Evolutionary conservation across 2,113 vertebrate genomes (phyloP).

Genomic region (Pan paniscus): DNA sequence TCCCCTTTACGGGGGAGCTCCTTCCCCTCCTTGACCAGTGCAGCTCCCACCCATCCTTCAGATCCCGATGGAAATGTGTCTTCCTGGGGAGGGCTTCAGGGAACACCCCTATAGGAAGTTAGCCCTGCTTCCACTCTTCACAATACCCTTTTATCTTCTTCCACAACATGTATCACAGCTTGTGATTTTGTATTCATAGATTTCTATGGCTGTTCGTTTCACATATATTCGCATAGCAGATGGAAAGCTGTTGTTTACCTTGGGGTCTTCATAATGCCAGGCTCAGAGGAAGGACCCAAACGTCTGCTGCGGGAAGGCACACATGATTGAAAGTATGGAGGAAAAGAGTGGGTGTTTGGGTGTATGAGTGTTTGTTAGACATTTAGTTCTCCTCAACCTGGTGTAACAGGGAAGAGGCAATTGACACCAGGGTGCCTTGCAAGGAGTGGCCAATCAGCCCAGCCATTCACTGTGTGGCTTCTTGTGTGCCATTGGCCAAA

Average conservation of each 20-base stretch:
- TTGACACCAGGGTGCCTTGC: not conserved
- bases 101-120: not conserved
- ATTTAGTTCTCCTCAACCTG: not conserved
- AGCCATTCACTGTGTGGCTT: not conserved
- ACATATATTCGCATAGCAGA: not conserved
- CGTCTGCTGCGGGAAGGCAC: not conserved
- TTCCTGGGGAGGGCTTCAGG: not conserved
- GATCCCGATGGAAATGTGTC: not conserved
- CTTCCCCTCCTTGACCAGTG: not conserved
- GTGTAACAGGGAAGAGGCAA: not conserved
- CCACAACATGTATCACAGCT: not conserved
- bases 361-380: not conserved
- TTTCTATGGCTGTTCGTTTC: not conserved
- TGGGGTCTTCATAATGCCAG: too few species aligned
- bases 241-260: not conserved
- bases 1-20: not conserved
- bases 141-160: not conserved
- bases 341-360: not conserved
- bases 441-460: not conserved
- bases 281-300: not conserved
- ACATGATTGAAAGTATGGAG: not conserved
- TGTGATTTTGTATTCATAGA: not conserved
- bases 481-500: not conserved
- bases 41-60: too few species aligned
- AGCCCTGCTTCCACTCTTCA: not conserved